These are phyloP conservation scores for Chaetodon trifasciatus DNA, from an alignment of 2,797 vertebrate species.

Conservation along the genomic window DNA sequence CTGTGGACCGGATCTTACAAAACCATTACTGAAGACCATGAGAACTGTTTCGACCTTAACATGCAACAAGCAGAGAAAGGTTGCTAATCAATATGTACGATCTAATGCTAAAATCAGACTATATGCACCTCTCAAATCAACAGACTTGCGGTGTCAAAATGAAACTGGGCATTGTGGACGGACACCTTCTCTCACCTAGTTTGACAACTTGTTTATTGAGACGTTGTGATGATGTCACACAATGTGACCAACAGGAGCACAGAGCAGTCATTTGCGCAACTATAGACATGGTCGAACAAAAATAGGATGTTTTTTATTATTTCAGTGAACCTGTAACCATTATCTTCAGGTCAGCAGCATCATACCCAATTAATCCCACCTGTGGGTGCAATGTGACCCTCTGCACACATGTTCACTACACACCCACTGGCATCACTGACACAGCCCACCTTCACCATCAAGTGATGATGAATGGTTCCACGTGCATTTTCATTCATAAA, in stretches of 20 bases:
- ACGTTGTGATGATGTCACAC: neutral
- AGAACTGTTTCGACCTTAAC: too few relatives aligned
- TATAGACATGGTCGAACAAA: neutral
- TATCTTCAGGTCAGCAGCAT: neutral
- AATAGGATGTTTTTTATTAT: neutral
- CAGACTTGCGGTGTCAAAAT: too few relatives aligned
- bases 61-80: too few relatives aligned
- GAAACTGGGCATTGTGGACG: neutral
- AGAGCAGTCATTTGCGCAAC: neutral
- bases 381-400: neutral
- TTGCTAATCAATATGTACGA: too few relatives aligned
- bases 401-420: neutral
- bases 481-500: neutral
- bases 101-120: too few relatives aligned
- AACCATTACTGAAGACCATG: too few relatives aligned
- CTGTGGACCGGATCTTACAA: too few relatives aligned
- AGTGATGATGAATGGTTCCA: neutral
- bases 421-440: neutral
- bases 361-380: neutral
- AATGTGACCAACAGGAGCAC: too few relatives aligned
- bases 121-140: too few relatives aligned
- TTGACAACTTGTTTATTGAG: neutral
- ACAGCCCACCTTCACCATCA: neutral
- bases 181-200: too few relatives aligned
- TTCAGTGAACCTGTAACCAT: neutral